Percentiles rank a stretch among this genome's conserved stretches.
phyloP scores from a whole-genome alignment of 2,797 vertebrate species.

The Argentina silus region DNA sequence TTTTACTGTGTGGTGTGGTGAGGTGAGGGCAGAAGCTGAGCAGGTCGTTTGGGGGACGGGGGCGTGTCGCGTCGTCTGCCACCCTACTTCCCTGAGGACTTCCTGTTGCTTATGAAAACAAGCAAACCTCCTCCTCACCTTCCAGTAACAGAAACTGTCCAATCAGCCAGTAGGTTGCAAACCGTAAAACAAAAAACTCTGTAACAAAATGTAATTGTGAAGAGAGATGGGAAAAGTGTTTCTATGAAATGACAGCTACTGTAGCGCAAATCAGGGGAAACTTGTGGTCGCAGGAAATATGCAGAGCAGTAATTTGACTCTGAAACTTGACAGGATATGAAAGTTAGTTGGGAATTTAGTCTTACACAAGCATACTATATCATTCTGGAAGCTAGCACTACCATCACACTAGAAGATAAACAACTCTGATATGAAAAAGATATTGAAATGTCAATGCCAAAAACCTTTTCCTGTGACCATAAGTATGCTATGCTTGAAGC shows the following conservation, averaged over 20 bases:
- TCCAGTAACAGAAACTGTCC: constrained; percentile 36
- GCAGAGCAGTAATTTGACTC: constrained; percentile 31
- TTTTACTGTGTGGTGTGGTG: not conserved
- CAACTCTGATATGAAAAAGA: not conserved
- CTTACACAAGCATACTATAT: constrained; percentile 14
- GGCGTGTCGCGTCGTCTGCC: constrained; percentile 14
- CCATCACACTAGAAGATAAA: constrained; percentile 6
- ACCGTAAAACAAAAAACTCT: constrained; percentile 24
- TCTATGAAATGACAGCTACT: constrained; percentile 28
- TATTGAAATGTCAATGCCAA: constrained; percentile 10
- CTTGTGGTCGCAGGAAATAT: constrained; percentile 13
- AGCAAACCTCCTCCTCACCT: constrained; percentile 31
- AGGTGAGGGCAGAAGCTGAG: not conserved
- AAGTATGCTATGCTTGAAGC: not conserved
- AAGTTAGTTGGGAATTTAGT: constrained; percentile 15
- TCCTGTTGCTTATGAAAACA: constrained; percentile 46
- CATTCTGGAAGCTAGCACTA: constrained; percentile 14
- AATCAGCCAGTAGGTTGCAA: constrained; percentile 30
- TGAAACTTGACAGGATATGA: constrained; percentile 22
- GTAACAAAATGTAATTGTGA: constrained; percentile 36
- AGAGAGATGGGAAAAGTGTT: constrained; percentile 32
- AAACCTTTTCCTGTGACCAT: constrained; percentile 3
- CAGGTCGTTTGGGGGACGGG: constrained; percentile 9
- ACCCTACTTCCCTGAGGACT: constrained; percentile 14
- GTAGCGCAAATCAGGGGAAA: constrained; percentile 22